Evolutionary conservation across 2,113 vertebrate species (phyloP).

Genomic region (Phalacrocorax pelagicus): DNA sequence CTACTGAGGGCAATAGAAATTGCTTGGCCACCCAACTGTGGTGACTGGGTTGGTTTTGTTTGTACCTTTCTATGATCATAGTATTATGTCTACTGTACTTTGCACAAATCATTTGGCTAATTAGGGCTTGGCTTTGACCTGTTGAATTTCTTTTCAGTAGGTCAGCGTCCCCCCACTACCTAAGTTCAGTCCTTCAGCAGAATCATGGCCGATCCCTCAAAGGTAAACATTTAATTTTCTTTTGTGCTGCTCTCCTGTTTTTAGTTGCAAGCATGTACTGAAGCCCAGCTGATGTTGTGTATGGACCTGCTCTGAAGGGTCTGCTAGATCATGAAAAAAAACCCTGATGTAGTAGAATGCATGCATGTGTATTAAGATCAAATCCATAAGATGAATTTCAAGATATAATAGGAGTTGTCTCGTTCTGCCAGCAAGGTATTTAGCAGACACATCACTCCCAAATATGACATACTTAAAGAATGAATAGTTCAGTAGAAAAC

Average conservation of each 20-base stretch:
- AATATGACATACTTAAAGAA: neutral
- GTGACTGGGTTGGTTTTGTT: neutral
- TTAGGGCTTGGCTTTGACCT: neutral
- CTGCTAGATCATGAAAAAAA: neutral
- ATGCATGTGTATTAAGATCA: neutral
- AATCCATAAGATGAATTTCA: neutral
- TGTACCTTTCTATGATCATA: neutral
- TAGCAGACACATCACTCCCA: neutral
- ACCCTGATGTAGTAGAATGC: neutral
- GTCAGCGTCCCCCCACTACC: conserved; percentile 90
- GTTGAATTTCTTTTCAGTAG: conserved; percentile 78
- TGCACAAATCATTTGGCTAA: neutral
- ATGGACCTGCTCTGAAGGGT: neutral
- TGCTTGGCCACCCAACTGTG: neutral
- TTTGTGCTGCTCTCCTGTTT: neutral
- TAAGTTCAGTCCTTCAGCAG: conserved; percentile 85
- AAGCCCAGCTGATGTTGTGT: neutral
- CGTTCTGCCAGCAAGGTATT: neutral
- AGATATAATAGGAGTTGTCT: neutral
- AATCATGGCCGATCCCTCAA: conserved; percentile 85
- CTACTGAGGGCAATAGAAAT: neutral
- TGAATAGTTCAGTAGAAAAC: neutral
- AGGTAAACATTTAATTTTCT: conserved; percentile 76
- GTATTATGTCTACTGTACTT: neutral
- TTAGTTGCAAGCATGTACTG: neutral